phyloP scores from a whole-genome alignment of 1,140 invertebrate species.

The Heliothis virescens region DNA sequence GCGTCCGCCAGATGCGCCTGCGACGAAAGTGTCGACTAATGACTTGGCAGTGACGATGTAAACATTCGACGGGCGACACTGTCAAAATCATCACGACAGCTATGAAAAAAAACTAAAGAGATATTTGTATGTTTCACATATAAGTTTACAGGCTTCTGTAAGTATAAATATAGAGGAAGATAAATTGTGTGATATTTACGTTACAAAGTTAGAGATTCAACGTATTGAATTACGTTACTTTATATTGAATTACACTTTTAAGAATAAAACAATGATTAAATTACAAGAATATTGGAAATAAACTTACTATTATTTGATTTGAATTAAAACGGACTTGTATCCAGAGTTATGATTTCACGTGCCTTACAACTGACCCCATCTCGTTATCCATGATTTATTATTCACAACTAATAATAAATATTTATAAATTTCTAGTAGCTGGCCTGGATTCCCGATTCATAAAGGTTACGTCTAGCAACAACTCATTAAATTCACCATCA shows the following conservation, averaged over 20 bases:
- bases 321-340: not conserved
- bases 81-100: constrained; percentile 75
- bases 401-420: constrained; percentile 46
- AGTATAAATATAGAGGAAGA: constrained; percentile 13
- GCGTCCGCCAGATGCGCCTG: constrained; percentile 62
- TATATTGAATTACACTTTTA: too few species aligned
- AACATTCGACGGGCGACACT: constrained; percentile 75
- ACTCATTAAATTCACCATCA: constrained; percentile 46
- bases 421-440: constrained; percentile 35
- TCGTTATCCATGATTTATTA: constrained; percentile 37
- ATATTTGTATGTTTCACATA: constrained; percentile 62
- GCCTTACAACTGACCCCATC: constrained; percentile 2
- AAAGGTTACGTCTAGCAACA: constrained; percentile 26
- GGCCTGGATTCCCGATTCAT: constrained; percentile 40
- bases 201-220: not conserved
- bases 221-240: too few species aligned
- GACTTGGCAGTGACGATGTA: constrained; percentile 79
- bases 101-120: constrained; percentile 56
- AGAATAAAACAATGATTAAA: too few species aligned
- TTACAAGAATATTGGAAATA: too few species aligned
- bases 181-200: not conserved
- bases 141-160: constrained; percentile 41
- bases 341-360: not conserved
- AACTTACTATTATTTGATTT: too few species aligned
- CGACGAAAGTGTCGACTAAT: constrained; percentile 76